Base-by-base conservation (phyloP, 2,888 invertebrate species). In the Mythimna pallens region DNA sequence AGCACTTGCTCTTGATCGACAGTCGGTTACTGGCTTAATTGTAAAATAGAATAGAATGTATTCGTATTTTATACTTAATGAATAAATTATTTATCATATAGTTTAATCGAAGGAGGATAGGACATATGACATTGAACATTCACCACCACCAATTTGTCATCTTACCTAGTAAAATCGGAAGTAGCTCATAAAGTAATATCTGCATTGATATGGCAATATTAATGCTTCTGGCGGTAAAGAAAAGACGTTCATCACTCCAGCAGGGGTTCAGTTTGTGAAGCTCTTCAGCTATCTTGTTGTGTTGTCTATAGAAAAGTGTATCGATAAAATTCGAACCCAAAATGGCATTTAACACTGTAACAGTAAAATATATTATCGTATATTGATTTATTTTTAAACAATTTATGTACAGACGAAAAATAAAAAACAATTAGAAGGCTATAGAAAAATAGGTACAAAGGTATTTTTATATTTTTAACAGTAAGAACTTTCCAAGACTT, bases 191-290 rank as follows among this genome's bases (percentile, higher is more conserved):
- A 20, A 65, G 50, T 14, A 54, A 69, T 54, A 79, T 75, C 22
- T 79, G 73, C 14, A 69, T 0, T 10, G 25, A 17, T 36, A 73
- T 54, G 25, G 80, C 84, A 17, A 85, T 85, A 55, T 76, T 79
- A n/a, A 85, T 81, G 14, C 81, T 82, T 36, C 74, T 70, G 1
- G 81, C 70, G 2, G 76, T 79, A 30, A 67, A 64, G 30, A 82
- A 85, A 0, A 85, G 52, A 3, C 55, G 71, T 3, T 84, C 76
- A 47, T 85, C 84, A n/a, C n/a, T 50, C 84, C 84, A 84, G 54
- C 65, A 62, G 9, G 84, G 82, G 63, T 85, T 84, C 10, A 82
- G 12, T n/a, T 36, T 36, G 0, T 14, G 20, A 10, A 85, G 65
- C 20, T 73, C 54, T 9, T 57, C 50, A 0, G 84, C 82, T 25